A percentile compares a stretch with the other conserved stretches of the same genome.
Conservation (phyloP, 2,888 invertebrate species). For the Tachystola acroxantha region DNA sequence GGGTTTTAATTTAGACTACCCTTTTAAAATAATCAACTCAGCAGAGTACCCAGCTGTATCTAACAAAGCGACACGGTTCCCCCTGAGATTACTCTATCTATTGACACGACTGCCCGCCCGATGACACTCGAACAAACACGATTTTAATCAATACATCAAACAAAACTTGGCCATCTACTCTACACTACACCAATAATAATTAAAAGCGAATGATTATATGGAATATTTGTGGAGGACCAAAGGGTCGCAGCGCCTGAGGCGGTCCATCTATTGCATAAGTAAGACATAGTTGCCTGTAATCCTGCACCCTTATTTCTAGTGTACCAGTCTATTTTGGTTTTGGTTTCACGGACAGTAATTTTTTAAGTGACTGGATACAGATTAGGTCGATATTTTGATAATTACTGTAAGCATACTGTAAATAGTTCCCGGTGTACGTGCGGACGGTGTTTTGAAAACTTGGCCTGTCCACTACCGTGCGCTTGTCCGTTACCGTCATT, state of each 20-base stretch:
- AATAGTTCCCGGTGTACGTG: too few species aligned
- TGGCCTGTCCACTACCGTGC: too few species aligned
- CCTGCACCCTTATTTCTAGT: conserved; percentile 38
- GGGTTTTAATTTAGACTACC: background rate
- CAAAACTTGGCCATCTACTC: conserved; percentile 70
- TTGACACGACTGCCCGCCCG: conserved; percentile 47
- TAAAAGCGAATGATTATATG: conserved; percentile 75
- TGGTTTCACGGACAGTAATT: too few species aligned
- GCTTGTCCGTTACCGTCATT: too few species aligned
- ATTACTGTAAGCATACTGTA: too few species aligned
- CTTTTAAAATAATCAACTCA: conserved; percentile 1
- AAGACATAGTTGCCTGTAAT: conserved; percentile 33
- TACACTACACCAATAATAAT: conserved; percentile 74
- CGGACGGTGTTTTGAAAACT: too few species aligned
- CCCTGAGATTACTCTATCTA: conserved; percentile 31
- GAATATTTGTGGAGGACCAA: conserved; percentile 74
- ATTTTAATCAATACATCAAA: conserved; percentile 78
- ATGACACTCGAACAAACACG: conserved; percentile 70
- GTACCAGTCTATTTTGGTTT: conserved; percentile 1
- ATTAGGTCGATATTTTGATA: too few species aligned
- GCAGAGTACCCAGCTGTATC: background rate
- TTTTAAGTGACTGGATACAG: too few species aligned
- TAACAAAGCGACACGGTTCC: conserved; percentile 13
- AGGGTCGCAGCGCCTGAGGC: conserved; percentile 54
- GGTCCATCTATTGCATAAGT: conserved; percentile 31